phyloP scores from a whole-genome alignment of 2,113 vertebrate genomes.

The Antechinus stuartii region DNA sequence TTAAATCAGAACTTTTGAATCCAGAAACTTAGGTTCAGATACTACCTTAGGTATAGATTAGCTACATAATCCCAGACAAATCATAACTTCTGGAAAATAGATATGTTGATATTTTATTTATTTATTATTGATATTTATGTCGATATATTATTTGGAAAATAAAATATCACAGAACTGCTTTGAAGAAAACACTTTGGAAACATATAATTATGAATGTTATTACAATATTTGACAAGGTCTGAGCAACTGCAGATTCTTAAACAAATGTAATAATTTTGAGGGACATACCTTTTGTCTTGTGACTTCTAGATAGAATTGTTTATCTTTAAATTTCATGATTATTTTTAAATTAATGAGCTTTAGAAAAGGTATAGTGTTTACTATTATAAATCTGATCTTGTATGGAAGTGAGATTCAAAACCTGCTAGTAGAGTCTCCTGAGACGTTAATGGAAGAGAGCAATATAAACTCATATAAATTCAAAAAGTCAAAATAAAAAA shows the following conservation, averaged over 20 bases:
- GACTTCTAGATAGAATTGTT: not conserved
- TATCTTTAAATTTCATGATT: not conserved
- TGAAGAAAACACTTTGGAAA: not conserved
- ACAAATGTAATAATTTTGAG: not conserved
- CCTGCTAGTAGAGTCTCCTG: slow-evolving; percentile 18
- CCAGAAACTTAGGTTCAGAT: not conserved
- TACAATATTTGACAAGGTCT: not conserved
- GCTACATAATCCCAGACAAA: not conserved
- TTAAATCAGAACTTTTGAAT: not conserved
- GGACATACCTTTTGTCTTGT: not conserved
- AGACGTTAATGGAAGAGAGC: slow-evolving; percentile 10
- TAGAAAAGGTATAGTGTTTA: not conserved
- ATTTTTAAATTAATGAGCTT: not conserved
- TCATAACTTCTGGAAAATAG: not conserved
- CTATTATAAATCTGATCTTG: not conserved
- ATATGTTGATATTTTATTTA: not conserved
- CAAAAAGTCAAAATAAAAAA: slow-evolving; percentile 22
- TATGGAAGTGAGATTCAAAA: not conserved
- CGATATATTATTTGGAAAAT: too few relatives aligned
- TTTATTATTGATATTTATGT: too few relatives aligned
- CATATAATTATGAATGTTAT: not conserved
- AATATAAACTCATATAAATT: not conserved
- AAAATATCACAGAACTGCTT: not conserved
- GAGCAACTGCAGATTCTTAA: not conserved
- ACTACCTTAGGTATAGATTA: not conserved